A percentile compares a stretch with the other conserved stretches of the same genome.
phyloP scores from a whole-genome alignment of 2,113 vertebrate genomes.

The Mastomys natalensis region DNA sequence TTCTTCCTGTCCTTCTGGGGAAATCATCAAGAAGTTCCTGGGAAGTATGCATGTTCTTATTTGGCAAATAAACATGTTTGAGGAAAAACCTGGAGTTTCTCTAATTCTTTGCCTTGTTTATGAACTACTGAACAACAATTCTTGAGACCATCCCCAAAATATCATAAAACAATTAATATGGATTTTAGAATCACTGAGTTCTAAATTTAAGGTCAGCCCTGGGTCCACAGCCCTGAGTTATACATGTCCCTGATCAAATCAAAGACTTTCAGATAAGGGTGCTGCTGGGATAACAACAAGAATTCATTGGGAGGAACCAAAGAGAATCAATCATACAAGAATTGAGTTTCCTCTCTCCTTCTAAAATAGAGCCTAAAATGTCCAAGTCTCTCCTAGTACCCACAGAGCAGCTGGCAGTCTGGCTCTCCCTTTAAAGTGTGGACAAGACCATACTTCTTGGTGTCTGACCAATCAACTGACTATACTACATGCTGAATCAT shows the following conservation, averaged over 20 bases:
- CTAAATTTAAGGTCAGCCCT: neutral
- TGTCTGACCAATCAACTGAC: neutral
- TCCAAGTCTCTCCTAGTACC: neutral
- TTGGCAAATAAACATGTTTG: neutral
- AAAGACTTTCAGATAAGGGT: constrained; percentile 13
- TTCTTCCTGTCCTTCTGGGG: neutral
- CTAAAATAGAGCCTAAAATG: neutral
- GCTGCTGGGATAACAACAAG: neutral
- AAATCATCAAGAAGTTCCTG: neutral
- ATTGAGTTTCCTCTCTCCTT: neutral
- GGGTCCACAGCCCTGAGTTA: neutral
- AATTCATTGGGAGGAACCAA: neutral
- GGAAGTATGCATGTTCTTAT: neutral
- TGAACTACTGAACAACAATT: neutral
- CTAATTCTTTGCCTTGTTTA: neutral
- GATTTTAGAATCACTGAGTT: neutral
- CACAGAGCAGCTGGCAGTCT: neutral
- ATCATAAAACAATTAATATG: neutral
- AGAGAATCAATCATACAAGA: neutral
- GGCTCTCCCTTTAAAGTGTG: neutral
- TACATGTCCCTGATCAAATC: constrained; percentile 3
- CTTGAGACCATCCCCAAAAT: neutral
- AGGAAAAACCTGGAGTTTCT: neutral
- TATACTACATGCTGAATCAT: neutral
- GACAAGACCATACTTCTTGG: neutral